These are phyloP conservation scores for Tipula unca DNA, from an alignment of 2,888 invertebrate genomes.

Conservation along the genomic window DNA sequence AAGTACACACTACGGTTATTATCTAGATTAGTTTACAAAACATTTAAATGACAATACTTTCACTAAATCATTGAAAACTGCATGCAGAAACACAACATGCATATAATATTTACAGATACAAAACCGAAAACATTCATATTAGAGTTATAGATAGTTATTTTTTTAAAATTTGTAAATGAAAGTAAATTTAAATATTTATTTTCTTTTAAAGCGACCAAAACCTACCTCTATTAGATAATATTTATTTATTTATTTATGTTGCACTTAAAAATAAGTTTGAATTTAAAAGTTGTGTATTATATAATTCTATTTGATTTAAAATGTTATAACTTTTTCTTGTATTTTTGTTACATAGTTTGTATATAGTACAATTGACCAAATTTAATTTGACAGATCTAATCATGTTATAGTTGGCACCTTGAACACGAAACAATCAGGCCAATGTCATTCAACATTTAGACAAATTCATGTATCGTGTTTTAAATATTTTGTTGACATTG, in stretches of 20 bases:
- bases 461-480: neutral
- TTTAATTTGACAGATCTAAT: neutral
- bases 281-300: neutral
- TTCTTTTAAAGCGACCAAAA: neutral
- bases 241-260: neutral
- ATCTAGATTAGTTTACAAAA: neutral
- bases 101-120: neutral
- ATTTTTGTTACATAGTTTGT: neutral
- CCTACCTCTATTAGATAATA: neutral
- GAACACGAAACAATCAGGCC: neutral
- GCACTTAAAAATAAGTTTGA: neutral
- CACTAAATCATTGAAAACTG: neutral
- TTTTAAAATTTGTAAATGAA: neutral
- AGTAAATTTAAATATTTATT: slow-evolving; percentile 14
- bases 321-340: neutral
- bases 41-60: neutral
- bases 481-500: neutral
- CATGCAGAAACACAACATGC: neutral
- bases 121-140: neutral
- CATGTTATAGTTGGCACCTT: neutral
- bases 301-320: neutral
- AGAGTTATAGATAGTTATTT: neutral
- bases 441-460: neutral
- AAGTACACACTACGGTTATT: neutral
- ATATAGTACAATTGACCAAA: neutral